phyloP scores from a whole-genome alignment of 2,113 vertebrate species.

The Sporophila hypoxantha region DNA sequence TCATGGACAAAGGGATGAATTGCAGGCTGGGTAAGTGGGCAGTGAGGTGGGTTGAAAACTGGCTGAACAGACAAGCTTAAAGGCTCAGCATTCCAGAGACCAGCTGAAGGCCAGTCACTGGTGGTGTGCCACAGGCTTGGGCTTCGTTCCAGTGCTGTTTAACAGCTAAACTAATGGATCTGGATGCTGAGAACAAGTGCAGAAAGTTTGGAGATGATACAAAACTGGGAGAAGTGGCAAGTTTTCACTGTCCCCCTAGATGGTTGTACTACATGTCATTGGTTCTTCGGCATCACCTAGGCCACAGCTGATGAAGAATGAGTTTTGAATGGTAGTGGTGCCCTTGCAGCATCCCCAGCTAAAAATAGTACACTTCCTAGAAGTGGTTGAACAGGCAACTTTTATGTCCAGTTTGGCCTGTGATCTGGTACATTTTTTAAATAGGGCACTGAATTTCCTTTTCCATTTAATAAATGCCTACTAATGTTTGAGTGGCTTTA shows the following conservation, averaged over 20 bases:
- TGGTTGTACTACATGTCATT: background rate
- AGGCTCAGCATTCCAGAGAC: background rate
- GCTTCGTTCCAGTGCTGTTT: background rate
- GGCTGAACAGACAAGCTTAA: background rate
- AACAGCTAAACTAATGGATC: background rate
- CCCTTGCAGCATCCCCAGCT: background rate
- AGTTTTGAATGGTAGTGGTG: background rate
- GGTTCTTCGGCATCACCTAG: background rate
- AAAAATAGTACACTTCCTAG: background rate
- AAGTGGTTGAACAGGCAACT: background rate
- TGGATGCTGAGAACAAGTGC: background rate
- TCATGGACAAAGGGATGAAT: background rate
- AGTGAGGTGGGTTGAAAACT: background rate
- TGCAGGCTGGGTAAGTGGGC: background rate
- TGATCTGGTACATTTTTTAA: background rate
- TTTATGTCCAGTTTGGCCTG: background rate
- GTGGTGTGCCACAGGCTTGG: background rate
- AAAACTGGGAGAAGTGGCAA: background rate
- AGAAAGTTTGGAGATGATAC: background rate
- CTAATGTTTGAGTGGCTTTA: background rate
- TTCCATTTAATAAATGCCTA: background rate
- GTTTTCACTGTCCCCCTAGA: background rate
- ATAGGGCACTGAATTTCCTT: background rate
- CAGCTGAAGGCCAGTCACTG: background rate
- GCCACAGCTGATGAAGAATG: background rate